Evolutionary conservation across 2,888 invertebrate genomes (phyloP).

Genomic region (Byasa hedistus): DNA sequence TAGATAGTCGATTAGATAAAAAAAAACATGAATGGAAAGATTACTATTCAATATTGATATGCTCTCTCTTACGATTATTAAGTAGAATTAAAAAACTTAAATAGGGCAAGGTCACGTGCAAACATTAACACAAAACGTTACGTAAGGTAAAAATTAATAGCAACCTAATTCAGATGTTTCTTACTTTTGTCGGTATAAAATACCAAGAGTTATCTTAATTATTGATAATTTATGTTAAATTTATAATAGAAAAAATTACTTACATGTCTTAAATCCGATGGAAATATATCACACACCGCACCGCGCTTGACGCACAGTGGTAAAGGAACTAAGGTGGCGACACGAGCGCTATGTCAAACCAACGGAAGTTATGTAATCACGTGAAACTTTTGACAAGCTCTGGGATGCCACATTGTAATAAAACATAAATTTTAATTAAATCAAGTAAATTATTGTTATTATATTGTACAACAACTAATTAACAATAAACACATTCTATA

Average conservation of each 20-base stretch:
- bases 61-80: slow-evolving; percentile 14
- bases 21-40: slow-evolving; percentile 21
- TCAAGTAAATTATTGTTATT: too few species aligned
- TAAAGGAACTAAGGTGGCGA: slow-evolving; percentile 63
- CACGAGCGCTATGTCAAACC: slow-evolving; percentile 63
- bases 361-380: slow-evolving; percentile 71
- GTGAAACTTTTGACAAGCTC: slow-evolving; percentile 49
- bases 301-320: slow-evolving; percentile 73
- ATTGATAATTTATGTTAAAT: slow-evolving; percentile 9
- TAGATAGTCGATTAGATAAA: slow-evolving; percentile 32
- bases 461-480: too few species aligned
- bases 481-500: too few species aligned
- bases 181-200: not conserved
- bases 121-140: slow-evolving; percentile 69
- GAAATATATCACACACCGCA: slow-evolving; percentile 66
- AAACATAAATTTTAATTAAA: not conserved
- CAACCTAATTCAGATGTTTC: slow-evolving; percentile 8
- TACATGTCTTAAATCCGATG: slow-evolving; percentile 74
- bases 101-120: slow-evolving; percentile 76
- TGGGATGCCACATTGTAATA: slow-evolving; percentile 17
- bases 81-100: slow-evolving; percentile 36
- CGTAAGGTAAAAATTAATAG: slow-evolving; percentile 60
- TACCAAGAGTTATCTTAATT: slow-evolving; percentile 1
- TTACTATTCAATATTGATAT: slow-evolving; percentile 16
- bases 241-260: slow-evolving; percentile 43